Evolutionary conservation across 2,113 vertebrate species (phyloP).

Genomic region (Rana temporaria): DNA sequence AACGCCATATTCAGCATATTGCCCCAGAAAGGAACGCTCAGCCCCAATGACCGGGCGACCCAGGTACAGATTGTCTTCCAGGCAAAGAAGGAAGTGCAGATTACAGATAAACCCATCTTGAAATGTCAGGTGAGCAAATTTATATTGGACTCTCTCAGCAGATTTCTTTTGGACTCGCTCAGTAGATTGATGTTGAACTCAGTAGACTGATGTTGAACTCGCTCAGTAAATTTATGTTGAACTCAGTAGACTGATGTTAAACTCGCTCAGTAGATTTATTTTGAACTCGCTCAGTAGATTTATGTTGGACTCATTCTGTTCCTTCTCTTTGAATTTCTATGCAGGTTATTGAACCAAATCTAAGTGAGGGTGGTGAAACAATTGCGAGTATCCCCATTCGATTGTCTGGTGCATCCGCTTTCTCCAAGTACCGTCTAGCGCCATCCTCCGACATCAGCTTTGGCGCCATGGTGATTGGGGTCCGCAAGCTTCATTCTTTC

Average conservation of each 20-base stretch:
- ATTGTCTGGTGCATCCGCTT: constrained; percentile 75
- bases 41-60: constrained; percentile 65
- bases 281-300: too few species aligned
- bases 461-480: constrained; percentile 74
- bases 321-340: background rate
- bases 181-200: too few species aligned
- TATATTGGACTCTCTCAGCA: too few species aligned
- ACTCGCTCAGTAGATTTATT: too few species aligned
- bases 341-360: constrained; percentile 85
- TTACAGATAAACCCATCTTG: constrained; percentile 78
- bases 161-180: too few species aligned
- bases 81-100: constrained; percentile 73
- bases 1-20: constrained; percentile 75
- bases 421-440: constrained; percentile 80
- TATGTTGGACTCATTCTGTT: too few species aligned
- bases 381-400: constrained; percentile 76
- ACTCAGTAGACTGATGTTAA: too few species aligned
- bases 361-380: constrained; percentile 68
- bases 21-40: constrained; percentile 76
- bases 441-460: constrained; percentile 80
- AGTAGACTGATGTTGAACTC: too few species aligned
- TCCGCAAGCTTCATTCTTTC: constrained; percentile 73
- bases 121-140: constrained; percentile 78
- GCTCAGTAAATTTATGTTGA: too few species aligned
- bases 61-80: constrained; percentile 77